A percentile compares a stretch with the other conserved stretches of the same genome.
Evolutionary conservation across 2,113 vertebrate species (phyloP).

Genomic region (Malaclemys terrapin): DNA sequence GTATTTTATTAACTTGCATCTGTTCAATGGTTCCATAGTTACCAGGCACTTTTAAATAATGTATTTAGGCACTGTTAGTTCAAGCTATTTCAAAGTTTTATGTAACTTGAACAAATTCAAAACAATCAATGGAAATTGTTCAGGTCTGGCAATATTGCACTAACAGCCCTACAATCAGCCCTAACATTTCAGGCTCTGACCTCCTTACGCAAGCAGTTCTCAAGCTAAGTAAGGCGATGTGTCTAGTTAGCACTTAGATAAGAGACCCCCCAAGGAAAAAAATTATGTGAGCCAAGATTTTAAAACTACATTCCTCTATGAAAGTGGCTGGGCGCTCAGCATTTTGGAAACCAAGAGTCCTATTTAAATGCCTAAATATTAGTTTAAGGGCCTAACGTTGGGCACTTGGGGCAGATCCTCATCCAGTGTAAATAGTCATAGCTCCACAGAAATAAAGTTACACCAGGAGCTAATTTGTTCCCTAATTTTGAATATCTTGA

Average conservation of each 20-base stretch:
- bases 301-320: not conserved
- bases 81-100: not conserved
- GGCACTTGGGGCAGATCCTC: not conserved
- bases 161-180: not conserved
- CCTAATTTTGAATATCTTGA: not conserved
- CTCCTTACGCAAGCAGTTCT: not conserved
- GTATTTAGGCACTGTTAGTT: not conserved
- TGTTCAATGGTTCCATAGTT: not conserved
- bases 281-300: not conserved
- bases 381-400: not conserved
- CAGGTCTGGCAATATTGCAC: not conserved
- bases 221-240: not conserved
- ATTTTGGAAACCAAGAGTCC: not conserved
- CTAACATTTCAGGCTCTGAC: not conserved
- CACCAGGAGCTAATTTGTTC: not conserved
- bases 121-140: not conserved
- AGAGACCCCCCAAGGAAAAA: not conserved
- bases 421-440: not conserved
- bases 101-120: not conserved
- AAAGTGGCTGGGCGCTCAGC: not conserved
- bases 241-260: not conserved
- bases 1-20: constrained; percentile 37
- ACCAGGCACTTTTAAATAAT: not conserved
- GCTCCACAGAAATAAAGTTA: not conserved
- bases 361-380: not conserved